Evolutionary conservation across 2,888 invertebrate genomes (phyloP).

Genomic region (Drosophila dives): DNA sequence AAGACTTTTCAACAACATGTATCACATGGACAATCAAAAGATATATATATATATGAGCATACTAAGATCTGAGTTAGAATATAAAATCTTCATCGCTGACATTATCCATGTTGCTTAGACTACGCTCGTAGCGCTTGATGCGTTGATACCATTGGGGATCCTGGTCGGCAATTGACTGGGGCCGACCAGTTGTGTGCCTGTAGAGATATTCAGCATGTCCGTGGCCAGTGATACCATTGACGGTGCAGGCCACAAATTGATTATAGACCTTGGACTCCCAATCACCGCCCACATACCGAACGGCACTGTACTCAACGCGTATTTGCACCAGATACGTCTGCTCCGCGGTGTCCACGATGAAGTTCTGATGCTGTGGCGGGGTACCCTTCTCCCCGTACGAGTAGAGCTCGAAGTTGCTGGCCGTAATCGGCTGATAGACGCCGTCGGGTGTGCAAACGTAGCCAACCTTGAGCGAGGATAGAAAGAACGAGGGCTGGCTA

Average conservation of each 20-base stretch:
- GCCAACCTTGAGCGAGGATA: conserved; percentile 88
- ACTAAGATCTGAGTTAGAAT: conserved; percentile 36
- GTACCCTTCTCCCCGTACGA: conserved; percentile 89
- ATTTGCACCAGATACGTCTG: conserved; percentile 87
- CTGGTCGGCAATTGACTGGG: conserved; percentile 83
- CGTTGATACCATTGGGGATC: conserved; percentile 87
- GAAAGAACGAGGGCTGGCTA: conserved; percentile 88
- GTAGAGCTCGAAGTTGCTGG: conserved; percentile 88
- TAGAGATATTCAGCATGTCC: conserved; percentile 92
- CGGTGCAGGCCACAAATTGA: conserved; percentile 86
- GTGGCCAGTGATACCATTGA: conserved; percentile 87
- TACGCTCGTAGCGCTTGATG: conserved; percentile 82
- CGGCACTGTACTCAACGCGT: conserved; percentile 86
- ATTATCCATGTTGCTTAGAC: conserved; percentile 63
- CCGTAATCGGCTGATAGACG: conserved; percentile 86
- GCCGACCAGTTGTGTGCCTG: conserved; percentile 86
- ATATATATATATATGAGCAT: neutral
- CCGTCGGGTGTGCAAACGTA: conserved; percentile 87
- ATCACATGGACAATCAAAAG: conserved; percentile 25
- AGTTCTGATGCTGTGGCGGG: conserved; percentile 88
- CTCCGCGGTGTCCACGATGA: conserved; percentile 87
- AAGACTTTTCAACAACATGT: neutral
- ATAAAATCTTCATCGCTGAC: conserved; percentile 64
- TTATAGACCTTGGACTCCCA: conserved; percentile 90
- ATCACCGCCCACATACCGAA: conserved; percentile 89